Base-by-base conservation (phyloP, 2,113 vertebrate genomes). In the Rhegmatorhina hoffmannsi region DNA sequence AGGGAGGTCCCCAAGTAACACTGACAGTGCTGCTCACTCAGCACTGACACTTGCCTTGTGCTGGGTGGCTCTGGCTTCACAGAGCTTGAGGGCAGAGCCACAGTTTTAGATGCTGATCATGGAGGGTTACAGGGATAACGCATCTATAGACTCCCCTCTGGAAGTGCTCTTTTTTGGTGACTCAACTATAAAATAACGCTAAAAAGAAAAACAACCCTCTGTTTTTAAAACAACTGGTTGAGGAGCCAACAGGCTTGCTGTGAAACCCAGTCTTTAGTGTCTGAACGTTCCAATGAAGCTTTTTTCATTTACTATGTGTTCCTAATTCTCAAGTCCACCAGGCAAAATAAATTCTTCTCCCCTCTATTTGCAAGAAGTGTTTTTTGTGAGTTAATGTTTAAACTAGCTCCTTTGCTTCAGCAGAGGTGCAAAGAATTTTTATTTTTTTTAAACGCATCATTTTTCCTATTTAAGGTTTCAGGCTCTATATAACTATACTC, bases 401-500 rank as follows among this genome's bases (percentile, higher is more conserved):
- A 94, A 64, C 19, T 75, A 38, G 31, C 40, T 96, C 77, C 40
- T 90, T 13, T 86, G 76, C 67, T 73, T 94, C 75, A 81, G 52
- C 67, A 87, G 79, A 95, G 40, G 21, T 60, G 19, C 78, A 84
- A 94, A 93, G 24, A 68, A 53, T 34, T 46, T 62, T 95, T 38
- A 92, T 85, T 93, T 89, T 75, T 92, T 97, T 95, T 93, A 97
- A 97, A 97, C 62, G 17, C 53, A 5, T 84, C 94, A 20, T 97
- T 96, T 98, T 95, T 97, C 97, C 97, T 91, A 92, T 96, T 97
- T 82, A 98, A 99, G 99, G 97, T 99, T 98, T 98, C 99, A 99
- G 98, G 99, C 98, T 84, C 97, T 99, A 96, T 99, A 99, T 98
- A 99, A 99, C 98, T 99, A 99, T 97, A 97, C 98, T 90, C 99